phyloP scores from a whole-genome alignment of 2,113 vertebrate species.

The Tachysurus vachellii region DNA sequence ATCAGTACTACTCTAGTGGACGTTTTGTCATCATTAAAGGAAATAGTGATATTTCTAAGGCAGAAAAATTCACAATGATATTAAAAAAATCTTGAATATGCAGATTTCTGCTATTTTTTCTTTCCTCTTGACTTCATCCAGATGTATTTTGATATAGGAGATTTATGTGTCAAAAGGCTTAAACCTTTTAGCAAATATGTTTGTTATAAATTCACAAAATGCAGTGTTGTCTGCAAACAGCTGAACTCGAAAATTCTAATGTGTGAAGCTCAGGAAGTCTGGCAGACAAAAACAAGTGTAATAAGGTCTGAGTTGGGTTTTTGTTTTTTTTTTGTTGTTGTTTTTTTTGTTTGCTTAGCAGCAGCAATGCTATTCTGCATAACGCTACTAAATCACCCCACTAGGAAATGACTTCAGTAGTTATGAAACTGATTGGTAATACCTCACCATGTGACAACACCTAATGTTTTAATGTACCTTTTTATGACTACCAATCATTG shows the following conservation, averaged over 20 bases:
- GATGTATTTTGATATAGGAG: constrained; percentile 68
- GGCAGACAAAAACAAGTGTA: not conserved
- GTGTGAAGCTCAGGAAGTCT: constrained; percentile 61
- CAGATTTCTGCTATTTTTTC: constrained; percentile 67
- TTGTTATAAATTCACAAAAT: constrained; percentile 44
- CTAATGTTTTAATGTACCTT: constrained; percentile 50
- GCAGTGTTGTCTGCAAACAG: constrained; percentile 23
- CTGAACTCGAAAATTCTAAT: constrained; percentile 31
- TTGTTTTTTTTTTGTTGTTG: too few relatives aligned
- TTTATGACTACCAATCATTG: constrained; percentile 53
- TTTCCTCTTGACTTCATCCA: constrained; percentile 68
- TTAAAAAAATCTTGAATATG: constrained; percentile 89
- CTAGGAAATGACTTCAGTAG: constrained; percentile 41
- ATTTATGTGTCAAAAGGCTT: constrained; percentile 46
- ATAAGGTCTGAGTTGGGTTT: constrained; percentile 29
- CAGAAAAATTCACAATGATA: constrained; percentile 83
- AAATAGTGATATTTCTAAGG: constrained; percentile 92
- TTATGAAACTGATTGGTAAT: constrained; percentile 39
- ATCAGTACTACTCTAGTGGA: constrained; percentile 81
- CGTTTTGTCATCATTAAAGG: constrained; percentile 78
- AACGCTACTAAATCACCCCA: constrained; percentile 47
- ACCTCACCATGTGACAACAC: constrained; percentile 50
- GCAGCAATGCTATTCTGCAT: constrained; percentile 50
- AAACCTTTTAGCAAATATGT: constrained; percentile 38
- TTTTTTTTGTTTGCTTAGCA: constrained; percentile 44